Conservation (phyloP, 2,888 invertebrate species). For the Seira ritae region DNA sequence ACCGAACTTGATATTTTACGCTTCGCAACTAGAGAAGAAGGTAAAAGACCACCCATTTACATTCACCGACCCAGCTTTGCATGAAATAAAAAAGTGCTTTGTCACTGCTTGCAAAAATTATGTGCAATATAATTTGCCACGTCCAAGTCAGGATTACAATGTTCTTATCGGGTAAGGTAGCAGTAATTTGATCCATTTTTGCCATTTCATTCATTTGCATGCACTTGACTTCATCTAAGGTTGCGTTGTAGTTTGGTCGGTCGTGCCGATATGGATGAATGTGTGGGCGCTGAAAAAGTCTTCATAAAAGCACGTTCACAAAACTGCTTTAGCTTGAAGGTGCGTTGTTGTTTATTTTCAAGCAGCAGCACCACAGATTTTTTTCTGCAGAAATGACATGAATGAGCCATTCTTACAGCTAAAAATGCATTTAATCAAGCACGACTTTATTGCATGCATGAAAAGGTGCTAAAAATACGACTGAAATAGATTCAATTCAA, state of each 20-base stretch:
- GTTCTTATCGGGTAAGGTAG: conserved; percentile 15
- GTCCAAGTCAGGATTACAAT: background rate
- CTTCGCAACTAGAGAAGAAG: background rate
- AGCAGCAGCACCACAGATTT: too few relatives aligned
- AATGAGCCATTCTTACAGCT: background rate
- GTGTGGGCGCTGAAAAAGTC: background rate
- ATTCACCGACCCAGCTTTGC: background rate
- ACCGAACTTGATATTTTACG: too few relatives aligned
- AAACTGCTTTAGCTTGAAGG: background rate
- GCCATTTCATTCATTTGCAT: conserved; percentile 18
- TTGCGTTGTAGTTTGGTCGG: background rate
- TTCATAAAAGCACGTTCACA: background rate
- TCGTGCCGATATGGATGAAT: conserved; percentile 2
- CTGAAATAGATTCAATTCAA: conserved; percentile 17
- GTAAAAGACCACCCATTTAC: conserved; percentile 14
- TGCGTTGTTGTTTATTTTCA: conserved; percentile 6
- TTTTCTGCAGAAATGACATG: conserved; percentile 5
- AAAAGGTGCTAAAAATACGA: conserved; percentile 9
- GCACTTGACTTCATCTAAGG: conserved; percentile 15
- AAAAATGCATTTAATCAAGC: conserved; percentile 18
- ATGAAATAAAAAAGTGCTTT: background rate
- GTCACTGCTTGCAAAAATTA: conserved; percentile 9
- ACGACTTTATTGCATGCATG: conserved; percentile 18
- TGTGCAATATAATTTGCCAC: conserved; percentile 11
- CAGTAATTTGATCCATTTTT: conserved; percentile 1